Conservation (phyloP, 2,888 invertebrate species). For the Tridacna crocea region DNA sequence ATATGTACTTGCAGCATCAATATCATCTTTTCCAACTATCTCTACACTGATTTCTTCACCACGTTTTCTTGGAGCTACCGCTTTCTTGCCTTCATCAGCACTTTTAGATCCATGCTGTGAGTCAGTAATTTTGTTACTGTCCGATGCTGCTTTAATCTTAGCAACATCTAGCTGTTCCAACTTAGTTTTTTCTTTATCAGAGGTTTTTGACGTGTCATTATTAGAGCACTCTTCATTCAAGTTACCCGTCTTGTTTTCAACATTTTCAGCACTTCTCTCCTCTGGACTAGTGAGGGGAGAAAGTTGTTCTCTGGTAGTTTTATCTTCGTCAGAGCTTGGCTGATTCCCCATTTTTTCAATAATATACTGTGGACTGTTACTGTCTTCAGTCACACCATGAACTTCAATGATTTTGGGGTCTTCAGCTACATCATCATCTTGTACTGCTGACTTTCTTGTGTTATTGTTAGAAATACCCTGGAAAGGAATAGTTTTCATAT, state of each 20-base stretch:
- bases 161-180: slow-evolving; percentile 9
- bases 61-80: slow-evolving; percentile 1
- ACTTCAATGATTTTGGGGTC: slow-evolving; percentile 45
- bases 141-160: not conserved
- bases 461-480: slow-evolving; percentile 20
- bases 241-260: not conserved
- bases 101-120: slow-evolving; percentile 9
- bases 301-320: slow-evolving; percentile 1
- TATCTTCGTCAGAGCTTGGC: slow-evolving; percentile 13
- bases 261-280: slow-evolving; percentile 2
- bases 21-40: slow-evolving; percentile 70
- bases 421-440: not conserved
- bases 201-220: slow-evolving; percentile 14
- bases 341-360: slow-evolving; percentile 42
- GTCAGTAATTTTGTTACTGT: slow-evolving; percentile 4
- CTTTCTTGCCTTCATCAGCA: slow-evolving; percentile 11
- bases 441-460: not conserved
- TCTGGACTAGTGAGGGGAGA: slow-evolving; percentile 24
- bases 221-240: slow-evolving; percentile 14
- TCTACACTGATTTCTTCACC: slow-evolving; percentile 33
- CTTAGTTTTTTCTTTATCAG: slow-evolving; percentile 17
- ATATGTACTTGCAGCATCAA: slow-evolving; percentile 82
- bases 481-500: not conserved
- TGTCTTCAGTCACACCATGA: slow-evolving; percentile 36
- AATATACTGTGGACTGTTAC: slow-evolving; percentile 23